Base-by-base conservation (phyloP, 2,797 vertebrate species). In the Aldrovandia affinis region DNA sequence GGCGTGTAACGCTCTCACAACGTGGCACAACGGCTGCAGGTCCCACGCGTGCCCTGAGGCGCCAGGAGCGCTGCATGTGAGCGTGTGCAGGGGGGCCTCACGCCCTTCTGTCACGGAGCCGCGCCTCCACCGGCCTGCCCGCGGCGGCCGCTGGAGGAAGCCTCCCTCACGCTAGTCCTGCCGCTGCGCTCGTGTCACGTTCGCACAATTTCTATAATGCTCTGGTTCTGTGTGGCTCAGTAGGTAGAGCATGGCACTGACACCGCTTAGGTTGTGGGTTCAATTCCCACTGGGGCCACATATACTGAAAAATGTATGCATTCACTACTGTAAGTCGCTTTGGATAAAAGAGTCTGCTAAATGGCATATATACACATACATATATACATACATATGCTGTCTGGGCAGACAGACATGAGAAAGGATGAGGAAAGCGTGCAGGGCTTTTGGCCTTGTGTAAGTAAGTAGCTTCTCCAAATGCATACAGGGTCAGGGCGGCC, bases 131-230 rank as follows among this genome's bases (percentile, higher is more conserved):
- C 65, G 78, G 52, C 85, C 22, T 22, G 25, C 82, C 86, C 85
- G 28, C 83, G 54, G 78, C 77, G 44, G 39, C 65, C 61, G 36
- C 81, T 75, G 86, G 83, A 78, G 6, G 39, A 70, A 82, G 81
- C 55, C 70, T 82, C 83, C 78, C 39, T 86, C 77, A 55, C 79
- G 86, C 52, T 85, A 84, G n/a, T 87, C 57, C 50, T 15, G 42
- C 57, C 80, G 33, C 47, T 2, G 18, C 52, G 50, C 57, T 28
- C n/a, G 0, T 54, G 59, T 81, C 36, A 4, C 22, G 83, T 83
- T 73, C 42, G 83, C 79, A 20, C 82, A 85, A 90, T 91, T 88
- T 85, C 73, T 25, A 70, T 50, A 84, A 78, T 81, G 77, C 88
- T n/a, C n/a, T n/a, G n/a, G n/a, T n/a, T n/a, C n/a, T n/a, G n/a